Base-by-base conservation (phyloP, 2,797 vertebrate species). In the Sphenopsis melanotis region DNA sequence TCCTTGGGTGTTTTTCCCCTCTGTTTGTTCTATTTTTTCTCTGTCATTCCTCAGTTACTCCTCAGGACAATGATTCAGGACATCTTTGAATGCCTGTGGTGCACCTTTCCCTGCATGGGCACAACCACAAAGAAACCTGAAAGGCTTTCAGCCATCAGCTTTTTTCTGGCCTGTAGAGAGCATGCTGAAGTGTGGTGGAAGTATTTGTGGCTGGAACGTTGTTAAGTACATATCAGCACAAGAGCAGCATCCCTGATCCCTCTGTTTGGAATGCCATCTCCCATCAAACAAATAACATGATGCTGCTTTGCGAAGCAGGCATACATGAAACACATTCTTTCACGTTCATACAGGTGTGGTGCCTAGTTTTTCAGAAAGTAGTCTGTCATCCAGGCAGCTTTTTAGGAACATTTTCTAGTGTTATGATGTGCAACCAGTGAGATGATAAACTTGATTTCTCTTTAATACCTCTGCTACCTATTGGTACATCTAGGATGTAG, bases 181-280 rank as follows among this genome's bases (percentile, higher is more conserved):
- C 5, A 7, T 11, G 30, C 27, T 64, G 8, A 64, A 53, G 2
- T 8, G 27, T 26, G n/a, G 42, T 49, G 30, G 29, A 24, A 20
- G 18, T 42, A 34, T 37, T 44, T 64, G 53, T 72, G 34, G 5
- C 49, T 93, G 49, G 29, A 20, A 49, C 57, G 19, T 37, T 34
- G 20, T 23, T 47, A 47, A 66, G 14, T 49, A 30, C 2, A 0
- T 19, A 27, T 12, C 55, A 75, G 15, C 16, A 42, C 42, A 55
- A 20, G 36, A 53, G 66, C 0, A 0, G 11, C 24, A 39, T n/a
- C 1, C 0, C 15, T 37, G 56, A 26, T 26, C 30, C 42, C 42
- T 91, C 56, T 57, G 1, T 52, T 93, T 83, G 70, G 29, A 85
- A 52, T 23, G 21, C 32, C 52, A 13, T 59, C 53, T 79, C 77